These are phyloP conservation scores for Mormyrus iriodes DNA, from an alignment of 2,113 vertebrate species.

Conservation along the genomic window DNA sequence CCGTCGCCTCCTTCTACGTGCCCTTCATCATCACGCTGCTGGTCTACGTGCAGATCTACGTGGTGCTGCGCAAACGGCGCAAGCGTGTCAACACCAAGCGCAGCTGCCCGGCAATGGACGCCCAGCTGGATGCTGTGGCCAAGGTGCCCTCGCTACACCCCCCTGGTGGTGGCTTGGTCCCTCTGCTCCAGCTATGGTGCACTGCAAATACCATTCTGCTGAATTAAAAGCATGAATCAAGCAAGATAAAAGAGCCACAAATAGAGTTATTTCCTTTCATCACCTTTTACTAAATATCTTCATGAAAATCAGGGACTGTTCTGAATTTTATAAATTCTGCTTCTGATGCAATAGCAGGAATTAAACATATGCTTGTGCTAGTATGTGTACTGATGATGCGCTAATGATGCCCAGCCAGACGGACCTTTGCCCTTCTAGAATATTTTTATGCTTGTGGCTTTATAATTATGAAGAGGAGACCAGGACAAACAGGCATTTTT, in stretches of 20 bases:
- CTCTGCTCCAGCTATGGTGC: neutral
- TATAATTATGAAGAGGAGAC: neutral
- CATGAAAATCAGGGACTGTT: neutral
- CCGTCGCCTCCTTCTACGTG: conserved; percentile 90
- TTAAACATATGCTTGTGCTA: neutral
- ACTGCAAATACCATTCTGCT: neutral
- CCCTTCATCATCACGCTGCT: conserved; percentile 85
- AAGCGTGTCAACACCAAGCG: conserved; percentile 71
- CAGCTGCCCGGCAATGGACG: conserved; percentile 39
- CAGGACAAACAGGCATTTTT: neutral
- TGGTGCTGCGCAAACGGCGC: conserved; percentile 77
- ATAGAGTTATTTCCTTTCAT: neutral
- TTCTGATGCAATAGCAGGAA: neutral
- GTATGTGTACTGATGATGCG: neutral
- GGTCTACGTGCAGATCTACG: conserved; percentile 85
- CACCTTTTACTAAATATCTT: neutral
- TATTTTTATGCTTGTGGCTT: too few relatives aligned
- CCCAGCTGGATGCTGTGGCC: conserved; percentile 45
- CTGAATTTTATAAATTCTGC: neutral
- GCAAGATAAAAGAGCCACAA: neutral
- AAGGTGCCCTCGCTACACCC: conserved; percentile 46
- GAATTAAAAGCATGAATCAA: neutral
- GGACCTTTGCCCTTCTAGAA: neutral
- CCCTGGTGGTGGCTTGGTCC: neutral
- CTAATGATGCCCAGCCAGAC: neutral